These are phyloP conservation scores for pig (Sus scrofa) DNA, from an alignment of 2,113 vertebrate species.

Conservation along the genomic window DNA sequence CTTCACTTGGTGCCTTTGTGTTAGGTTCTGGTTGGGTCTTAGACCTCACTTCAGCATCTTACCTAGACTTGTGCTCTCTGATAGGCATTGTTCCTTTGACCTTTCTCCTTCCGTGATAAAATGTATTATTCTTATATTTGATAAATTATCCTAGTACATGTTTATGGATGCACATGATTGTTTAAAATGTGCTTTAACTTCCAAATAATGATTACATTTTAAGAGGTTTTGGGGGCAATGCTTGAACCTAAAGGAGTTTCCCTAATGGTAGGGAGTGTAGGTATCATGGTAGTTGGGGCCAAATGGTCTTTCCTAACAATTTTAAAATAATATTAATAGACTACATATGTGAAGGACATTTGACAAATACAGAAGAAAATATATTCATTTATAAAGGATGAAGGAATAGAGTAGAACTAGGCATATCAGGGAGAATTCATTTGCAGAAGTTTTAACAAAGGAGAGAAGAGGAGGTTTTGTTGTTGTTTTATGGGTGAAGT, in stretches of 20 bases:
- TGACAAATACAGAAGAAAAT: not conserved
- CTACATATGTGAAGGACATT: not conserved
- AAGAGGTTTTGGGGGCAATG: not conserved
- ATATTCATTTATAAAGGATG: slow-evolving; percentile 18
- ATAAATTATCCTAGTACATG: not conserved
- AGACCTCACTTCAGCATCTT: not conserved
- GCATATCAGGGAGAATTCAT: not conserved
- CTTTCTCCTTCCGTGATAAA: slow-evolving; percentile 22
- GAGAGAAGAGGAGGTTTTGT: not conserved
- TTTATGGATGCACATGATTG: not conserved
- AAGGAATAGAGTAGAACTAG: slow-evolving; percentile 17
- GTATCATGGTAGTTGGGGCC: not conserved
- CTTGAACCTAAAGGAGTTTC: not conserved
- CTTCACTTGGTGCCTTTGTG: not conserved
- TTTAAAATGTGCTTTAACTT: slow-evolving; percentile 50
- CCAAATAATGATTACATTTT: not conserved
- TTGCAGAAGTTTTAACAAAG: not conserved
- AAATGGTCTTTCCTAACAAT: not conserved
- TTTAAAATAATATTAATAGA: slow-evolving; percentile 32
- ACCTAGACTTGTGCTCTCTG: not conserved
- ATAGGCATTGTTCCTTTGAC: not conserved
- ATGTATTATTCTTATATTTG: not conserved
- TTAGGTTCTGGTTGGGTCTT: not conserved
- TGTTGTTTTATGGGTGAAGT: too few relatives aligned
- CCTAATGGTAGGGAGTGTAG: not conserved